Base-by-base conservation (phyloP, 1,140 invertebrate species). In the Drosophila truncata region DNA sequence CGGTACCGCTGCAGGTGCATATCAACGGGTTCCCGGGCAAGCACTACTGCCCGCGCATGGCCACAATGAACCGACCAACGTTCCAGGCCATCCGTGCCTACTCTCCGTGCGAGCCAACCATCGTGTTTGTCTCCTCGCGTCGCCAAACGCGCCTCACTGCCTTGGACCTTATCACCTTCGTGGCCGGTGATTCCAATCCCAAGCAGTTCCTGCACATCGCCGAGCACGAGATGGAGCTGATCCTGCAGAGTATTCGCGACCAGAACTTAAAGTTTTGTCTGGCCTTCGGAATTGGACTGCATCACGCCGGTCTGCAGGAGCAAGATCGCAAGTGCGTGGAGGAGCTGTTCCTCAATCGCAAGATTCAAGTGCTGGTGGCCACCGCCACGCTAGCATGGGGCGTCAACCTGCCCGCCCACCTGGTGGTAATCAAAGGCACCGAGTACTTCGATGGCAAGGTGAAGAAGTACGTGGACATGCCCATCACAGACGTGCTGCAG, bases 1-100 rank as follows among this genome's bases (percentile, higher is more conserved):
- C 99, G 8, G 99, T 99, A 6, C 99, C 99, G 6, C 94, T 99
- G 31, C 97, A 99, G 94, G 98, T 99, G 33, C 98, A 99, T 87
- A 97, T 99, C 63, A 94, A 94, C 79, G 97, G 97, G 2, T 97
- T 96, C 87, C 95, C 96, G 9, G 97, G 91, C 14, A 98, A 99
- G 83, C 98, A 99, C 93, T 99, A 99, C 93, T 99, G 99, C 93
- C 99, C 99, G 0, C 95, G 99, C 65, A 99, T 99, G 99, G 97
- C 98, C 39, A 98, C 98, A 0, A 99, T 99, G 99, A 99, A 99
- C 93, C 97, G 98, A 91, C 99, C 99, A n/a, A 97, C 97, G 4
- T 99, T 98, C 93, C 97, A 98, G 94, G 98, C 98, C 2, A 99
- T 99, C 71, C 95, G 96, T 57, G 96, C 97, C 60, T 97, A 99